A percentile compares a stretch with the other conserved stretches of the same genome.
phyloP scores from a whole-genome alignment of 2,888 invertebrate genomes.

The Noctua janthe region DNA sequence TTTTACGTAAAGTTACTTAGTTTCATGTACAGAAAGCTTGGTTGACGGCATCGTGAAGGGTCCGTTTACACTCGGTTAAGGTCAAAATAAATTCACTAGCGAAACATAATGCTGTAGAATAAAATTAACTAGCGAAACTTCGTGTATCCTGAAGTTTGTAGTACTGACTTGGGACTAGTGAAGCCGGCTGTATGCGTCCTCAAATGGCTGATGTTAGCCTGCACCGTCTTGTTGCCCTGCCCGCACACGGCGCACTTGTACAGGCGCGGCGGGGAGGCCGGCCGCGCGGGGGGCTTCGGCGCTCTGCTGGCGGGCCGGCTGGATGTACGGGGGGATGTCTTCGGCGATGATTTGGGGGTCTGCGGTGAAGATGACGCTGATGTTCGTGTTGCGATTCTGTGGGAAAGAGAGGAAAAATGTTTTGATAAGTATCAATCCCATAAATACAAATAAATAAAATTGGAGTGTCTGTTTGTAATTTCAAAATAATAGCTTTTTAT shows the following conservation, averaged over 20 bases:
- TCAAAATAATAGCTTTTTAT: too few species aligned
- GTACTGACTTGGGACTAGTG: slow-evolving; percentile 68
- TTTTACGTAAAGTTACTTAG: too few species aligned
- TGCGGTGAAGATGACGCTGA: not conserved
- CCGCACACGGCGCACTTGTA: slow-evolving; percentile 67
- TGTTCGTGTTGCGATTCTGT: slow-evolving; percentile 37
- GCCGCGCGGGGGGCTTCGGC: not conserved
- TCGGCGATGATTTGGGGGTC: slow-evolving; percentile 4
- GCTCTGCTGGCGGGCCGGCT: not conserved
- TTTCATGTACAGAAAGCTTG: not conserved
- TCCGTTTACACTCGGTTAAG: too few species aligned
- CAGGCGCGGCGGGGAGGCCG: not conserved
- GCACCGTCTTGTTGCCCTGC: slow-evolving; percentile 20
- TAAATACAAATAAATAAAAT: too few species aligned
- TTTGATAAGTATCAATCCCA: not conserved
- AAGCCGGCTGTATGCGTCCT: slow-evolving; percentile 58
- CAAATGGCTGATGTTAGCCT: slow-evolving; percentile 61
- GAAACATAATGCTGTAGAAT: not conserved
- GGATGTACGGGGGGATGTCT: slow-evolving; percentile 1
- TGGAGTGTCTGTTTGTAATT: too few species aligned
- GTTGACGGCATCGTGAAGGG: not conserved
- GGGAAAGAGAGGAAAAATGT: not conserved
- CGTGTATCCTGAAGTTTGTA: not conserved
- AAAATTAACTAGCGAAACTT: not conserved
- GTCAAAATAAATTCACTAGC: not conserved